These are phyloP conservation scores for Coptodon bakossiorum DNA, from an alignment of 2,113 vertebrate species.

Conservation along the genomic window DNA sequence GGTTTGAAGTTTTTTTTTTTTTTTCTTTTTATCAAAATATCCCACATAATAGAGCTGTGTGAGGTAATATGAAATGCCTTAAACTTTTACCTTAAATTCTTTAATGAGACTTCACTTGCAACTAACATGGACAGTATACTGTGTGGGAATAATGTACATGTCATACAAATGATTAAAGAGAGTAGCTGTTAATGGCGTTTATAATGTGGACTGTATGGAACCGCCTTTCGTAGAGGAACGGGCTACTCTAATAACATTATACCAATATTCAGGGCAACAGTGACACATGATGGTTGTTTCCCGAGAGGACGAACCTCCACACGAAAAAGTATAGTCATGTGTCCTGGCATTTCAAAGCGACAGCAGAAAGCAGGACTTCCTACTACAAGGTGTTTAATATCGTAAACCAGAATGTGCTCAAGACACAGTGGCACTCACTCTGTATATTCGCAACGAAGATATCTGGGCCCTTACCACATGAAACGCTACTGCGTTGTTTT, in stretches of 20 bases:
- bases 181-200: not conserved
- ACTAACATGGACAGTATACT: not conserved
- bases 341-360: not conserved
- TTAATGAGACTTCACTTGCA: not conserved
- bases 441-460: not conserved
- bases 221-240: not conserved
- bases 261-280: not conserved
- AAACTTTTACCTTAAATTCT: not conserved
- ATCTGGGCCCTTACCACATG: not conserved
- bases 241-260: not conserved
- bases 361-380: not conserved
- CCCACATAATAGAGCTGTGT: not conserved
- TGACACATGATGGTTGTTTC: not conserved
- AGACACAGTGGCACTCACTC: not conserved
- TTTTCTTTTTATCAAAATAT: not conserved
- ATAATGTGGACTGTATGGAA: not conserved
- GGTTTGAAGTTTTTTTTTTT: not conserved
- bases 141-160: rapidly evolving
- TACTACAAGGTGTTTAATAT: not conserved
- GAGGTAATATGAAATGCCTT: not conserved
- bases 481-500: not conserved
- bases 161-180: not conserved
- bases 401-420: not conserved
- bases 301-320: not conserved
- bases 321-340: not conserved